Conservation (phyloP, 2,888 invertebrate species). For the Rhorus exstirpatorius region DNA sequence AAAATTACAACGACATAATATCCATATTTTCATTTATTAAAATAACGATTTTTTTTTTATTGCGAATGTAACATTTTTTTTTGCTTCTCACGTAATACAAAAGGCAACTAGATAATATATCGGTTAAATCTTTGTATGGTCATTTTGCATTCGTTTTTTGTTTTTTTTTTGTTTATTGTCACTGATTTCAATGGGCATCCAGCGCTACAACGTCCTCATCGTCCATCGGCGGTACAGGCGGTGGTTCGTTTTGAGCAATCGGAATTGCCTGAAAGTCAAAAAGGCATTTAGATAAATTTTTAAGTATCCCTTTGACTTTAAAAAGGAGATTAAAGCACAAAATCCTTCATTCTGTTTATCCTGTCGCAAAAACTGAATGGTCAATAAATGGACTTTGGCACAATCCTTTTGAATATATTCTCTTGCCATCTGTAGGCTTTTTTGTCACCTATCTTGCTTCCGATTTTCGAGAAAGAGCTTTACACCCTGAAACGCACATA, state of each 20-base stretch:
- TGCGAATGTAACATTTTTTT: slow-evolving; percentile 13
- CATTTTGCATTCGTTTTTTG: slow-evolving; percentile 10
- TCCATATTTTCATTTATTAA: slow-evolving; percentile 42
- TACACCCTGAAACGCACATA: too few relatives aligned
- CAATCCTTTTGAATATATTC: not conserved
- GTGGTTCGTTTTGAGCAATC: slow-evolving; percentile 76
- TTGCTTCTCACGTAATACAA: slow-evolving; percentile 24
- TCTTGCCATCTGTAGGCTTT: not conserved
- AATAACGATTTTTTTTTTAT: slow-evolving; percentile 38
- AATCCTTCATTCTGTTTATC: too few relatives aligned
- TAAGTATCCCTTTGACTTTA: not conserved
- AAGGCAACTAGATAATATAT: slow-evolving; percentile 22
- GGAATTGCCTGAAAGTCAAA: slow-evolving; percentile 72
- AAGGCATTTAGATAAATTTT: not conserved
- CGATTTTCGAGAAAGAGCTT: too few relatives aligned
- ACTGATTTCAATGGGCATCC: not conserved
- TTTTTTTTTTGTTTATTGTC: not conserved
- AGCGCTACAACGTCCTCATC: slow-evolving; percentile 59
- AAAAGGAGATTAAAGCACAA: too few relatives aligned
- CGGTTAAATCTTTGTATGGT: not conserved
- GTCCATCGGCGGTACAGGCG: slow-evolving; percentile 79
- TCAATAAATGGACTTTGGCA: too few relatives aligned
- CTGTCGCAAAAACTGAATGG: too few relatives aligned
- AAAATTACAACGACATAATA: not conserved
- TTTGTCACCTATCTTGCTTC: too few relatives aligned